Base-by-base conservation (phyloP, 2,113 vertebrate genomes). In the Lutjanus erythropterus region DNA sequence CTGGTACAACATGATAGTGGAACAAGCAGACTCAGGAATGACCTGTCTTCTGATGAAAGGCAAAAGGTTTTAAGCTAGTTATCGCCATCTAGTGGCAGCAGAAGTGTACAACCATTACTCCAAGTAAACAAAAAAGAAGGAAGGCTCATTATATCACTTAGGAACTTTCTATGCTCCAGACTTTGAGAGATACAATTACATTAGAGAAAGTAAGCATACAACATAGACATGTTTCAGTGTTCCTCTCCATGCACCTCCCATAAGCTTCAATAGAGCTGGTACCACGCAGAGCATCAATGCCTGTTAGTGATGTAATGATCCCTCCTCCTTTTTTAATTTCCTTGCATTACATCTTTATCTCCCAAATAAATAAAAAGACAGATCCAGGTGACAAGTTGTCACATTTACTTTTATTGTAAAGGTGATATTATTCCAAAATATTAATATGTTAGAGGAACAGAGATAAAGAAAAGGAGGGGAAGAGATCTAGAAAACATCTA, bases 401-500 rank as follows among this genome's bases (percentile, higher is more conserved):
- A 94, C 92, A 71, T 93, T 95, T 90, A 93, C 90, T 95, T 95
- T 96, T 95, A 96, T 97, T 97, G 95, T 96, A 97, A 97, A 97
- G 94, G 95, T 96, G 95, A 96, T 96, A 96, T 96, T 96, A 97
- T 96, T 95, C 94, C 96, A 97, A 98, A 97, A 94, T 94, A 95
- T 94, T 90, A 96, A 95, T 88, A 91, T 92, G 91, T 93, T 92
- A 93, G 83, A 85, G 87, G 83, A 86, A 88, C 72, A 88, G 71
- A 84, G 75, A 83, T 80, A 83, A 90, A 89, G 84, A 83, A 85
- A 91, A 71, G 47, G 19, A 93, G 89, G 86, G 86, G 84, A 91
- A 92, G 53, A 96, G 93, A 95, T 84, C 93, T 96, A 96, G 86
- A 95, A 97, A 97, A 97, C 96, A 97, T 93, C 92, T 93, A 97